Evolutionary conservation across 2,113 vertebrate species (phyloP).

Genomic region (Gracilinanus agilis): DNA sequence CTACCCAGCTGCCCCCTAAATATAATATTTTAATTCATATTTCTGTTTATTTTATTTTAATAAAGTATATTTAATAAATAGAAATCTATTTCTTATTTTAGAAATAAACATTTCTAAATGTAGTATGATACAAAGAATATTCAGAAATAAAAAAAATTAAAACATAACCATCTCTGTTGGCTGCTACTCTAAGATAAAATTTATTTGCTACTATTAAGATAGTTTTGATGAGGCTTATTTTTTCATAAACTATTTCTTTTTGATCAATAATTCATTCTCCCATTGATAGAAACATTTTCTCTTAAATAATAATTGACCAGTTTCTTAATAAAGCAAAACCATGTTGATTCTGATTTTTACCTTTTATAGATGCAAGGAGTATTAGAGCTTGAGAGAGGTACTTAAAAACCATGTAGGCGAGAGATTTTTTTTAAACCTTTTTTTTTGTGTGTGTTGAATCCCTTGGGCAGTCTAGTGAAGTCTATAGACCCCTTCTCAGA

Average conservation of each 20-base stretch:
- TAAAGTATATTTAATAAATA: no score
- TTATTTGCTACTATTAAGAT: neutral
- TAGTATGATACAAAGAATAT: neutral
- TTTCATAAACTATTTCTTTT: neutral
- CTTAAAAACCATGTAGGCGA: neutral
- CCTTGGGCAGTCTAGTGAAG: neutral
- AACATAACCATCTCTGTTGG: neutral
- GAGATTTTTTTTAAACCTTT: neutral
- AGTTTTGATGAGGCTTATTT: neutral
- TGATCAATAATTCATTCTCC: no score
- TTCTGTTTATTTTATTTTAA: no score
- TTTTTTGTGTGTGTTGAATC: neutral
- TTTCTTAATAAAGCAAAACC: no score
- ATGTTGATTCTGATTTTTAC: neutral
- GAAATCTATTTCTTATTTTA: no score
- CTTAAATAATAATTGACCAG: no score
- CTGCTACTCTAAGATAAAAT: neutral
- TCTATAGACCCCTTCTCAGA: neutral
- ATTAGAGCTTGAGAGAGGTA: neutral
- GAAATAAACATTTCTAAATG: neutral
- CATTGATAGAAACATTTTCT: no score
- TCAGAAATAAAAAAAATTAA: neutral
- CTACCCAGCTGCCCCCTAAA: no score
- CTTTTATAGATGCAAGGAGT: neutral
- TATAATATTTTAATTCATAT: no score